phyloP scores from a whole-genome alignment of 2,888 invertebrate genomes.

The Pollenia amentaria region DNA sequence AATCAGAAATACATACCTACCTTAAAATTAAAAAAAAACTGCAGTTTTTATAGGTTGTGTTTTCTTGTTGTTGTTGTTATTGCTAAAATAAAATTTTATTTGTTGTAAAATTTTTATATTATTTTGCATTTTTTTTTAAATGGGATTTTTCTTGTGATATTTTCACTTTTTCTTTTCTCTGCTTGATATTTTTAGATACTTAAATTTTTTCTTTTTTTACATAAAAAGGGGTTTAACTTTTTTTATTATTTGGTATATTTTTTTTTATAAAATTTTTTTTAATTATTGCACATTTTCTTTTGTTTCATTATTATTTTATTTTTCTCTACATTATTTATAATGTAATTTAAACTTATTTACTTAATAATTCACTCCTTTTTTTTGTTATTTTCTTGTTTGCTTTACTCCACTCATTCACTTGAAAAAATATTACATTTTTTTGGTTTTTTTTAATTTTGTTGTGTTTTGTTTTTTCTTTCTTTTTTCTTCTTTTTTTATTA shows the following conservation, averaged over 20 bases:
- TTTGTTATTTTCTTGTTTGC: conserved; percentile 12
- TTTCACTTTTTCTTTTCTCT: not conserved
- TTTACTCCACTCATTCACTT: conserved; percentile 28
- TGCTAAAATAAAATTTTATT: not conserved
- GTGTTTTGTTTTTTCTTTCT: conserved; percentile 28
- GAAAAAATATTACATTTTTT: conserved; percentile 34
- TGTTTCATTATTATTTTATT: conserved; percentile 6
- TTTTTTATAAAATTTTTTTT: conserved; percentile 24
- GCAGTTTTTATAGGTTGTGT: not conserved
- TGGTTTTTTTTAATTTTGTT: conserved; percentile 43
- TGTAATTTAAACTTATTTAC: conserved; percentile 49
- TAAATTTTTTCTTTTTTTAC: conserved; percentile 15
- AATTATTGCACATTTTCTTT: conserved; percentile 59
- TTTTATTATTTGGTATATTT: not conserved
- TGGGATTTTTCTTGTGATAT: conserved; percentile 4
- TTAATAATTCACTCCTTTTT: conserved; percentile 13
- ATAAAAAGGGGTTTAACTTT: conserved; percentile 5
- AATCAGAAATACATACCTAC: conserved; percentile 29
- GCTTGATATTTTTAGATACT: conserved; percentile 30
- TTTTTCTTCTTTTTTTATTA: conserved; percentile 31
- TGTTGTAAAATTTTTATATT: conserved; percentile 22
- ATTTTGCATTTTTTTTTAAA: conserved; percentile 16
- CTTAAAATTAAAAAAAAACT: conserved; percentile 28
- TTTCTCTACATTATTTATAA: conserved; percentile 8
- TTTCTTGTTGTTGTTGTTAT: conserved; percentile 11